Percentiles rank a stretch among this genome's conserved stretches.
These are phyloP conservation scores for Uloborus diversus DNA, from an alignment of 1,140 invertebrate species.

Conservation along the genomic window DNA sequence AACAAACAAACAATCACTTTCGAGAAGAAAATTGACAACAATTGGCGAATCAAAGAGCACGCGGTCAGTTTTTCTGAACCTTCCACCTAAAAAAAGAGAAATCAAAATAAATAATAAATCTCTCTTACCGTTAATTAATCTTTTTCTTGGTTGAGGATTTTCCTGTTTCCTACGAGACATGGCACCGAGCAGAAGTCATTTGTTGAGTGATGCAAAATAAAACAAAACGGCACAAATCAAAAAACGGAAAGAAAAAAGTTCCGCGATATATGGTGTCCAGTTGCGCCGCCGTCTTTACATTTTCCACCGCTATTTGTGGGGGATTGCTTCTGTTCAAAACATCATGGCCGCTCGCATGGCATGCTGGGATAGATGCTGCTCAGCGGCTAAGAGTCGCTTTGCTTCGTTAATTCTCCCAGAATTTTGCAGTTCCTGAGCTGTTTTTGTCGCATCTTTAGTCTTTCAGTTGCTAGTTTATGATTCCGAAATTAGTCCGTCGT, in stretches of 20 bases:
- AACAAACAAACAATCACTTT: neutral
- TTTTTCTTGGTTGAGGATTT: conserved; percentile 61
- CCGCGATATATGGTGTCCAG: conserved; percentile 13
- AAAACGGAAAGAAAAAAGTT: conserved; percentile 36
- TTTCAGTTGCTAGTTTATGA: neutral
- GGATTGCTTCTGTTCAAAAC: conserved; percentile 32
- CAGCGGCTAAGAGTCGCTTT: conserved; percentile 12
- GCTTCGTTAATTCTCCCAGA: neutral
- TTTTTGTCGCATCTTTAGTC: conserved; percentile 19
- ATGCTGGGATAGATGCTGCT: conserved; percentile 43
- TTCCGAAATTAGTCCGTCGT: conserved; percentile 2
- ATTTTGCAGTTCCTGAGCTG: conserved; percentile 3
- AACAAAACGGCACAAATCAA: conserved; percentile 27
- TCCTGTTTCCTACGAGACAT: conserved; percentile 62
- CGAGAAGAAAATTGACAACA: neutral
- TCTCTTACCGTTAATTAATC: conserved; percentile 62
- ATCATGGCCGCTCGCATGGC: conserved; percentile 52
- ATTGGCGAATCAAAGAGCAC: no score
- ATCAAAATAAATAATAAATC: no score
- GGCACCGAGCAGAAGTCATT: conserved; percentile 49
- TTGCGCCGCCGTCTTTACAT: conserved; percentile 35
- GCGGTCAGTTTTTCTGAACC: no score
- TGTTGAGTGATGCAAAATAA: conserved; percentile 8
- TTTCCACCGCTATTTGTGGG: conserved; percentile 23
- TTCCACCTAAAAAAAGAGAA: no score